Evolutionary conservation across 2,797 vertebrate species (phyloP), one percentile per base, ranked within the genome.

Genomic region (Channallabes apus): DNA sequence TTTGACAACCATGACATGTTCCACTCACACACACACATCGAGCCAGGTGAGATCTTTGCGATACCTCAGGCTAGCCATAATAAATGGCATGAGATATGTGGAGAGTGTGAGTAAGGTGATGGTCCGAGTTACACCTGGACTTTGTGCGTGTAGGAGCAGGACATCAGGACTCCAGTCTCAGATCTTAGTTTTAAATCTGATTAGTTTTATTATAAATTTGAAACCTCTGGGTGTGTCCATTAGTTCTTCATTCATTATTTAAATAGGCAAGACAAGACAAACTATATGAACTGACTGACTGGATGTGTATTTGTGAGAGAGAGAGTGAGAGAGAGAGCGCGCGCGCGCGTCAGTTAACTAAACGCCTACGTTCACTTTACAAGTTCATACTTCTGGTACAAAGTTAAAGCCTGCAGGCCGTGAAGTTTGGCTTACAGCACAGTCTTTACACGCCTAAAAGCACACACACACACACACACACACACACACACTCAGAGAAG

Each of bases 341-440:
- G 67, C 9, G 32, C 20, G 75, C n/a, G 38, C 11, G 29, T 7
- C 62, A 54, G 3, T 54, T 54, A 14, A 62, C 35, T 24, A 17
- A 24, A 80, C 59, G 77, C 35, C 77, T n/a, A 79, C 76, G 14
- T n/a, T 38, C 29, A 24, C 15, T 64, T 41, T 59, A 62, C 76
- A 62, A 80, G 77, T 80, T 65, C 64, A 80, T 3, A 80, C n/a
- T 41, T 46, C n/a, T 65, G 58, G 59, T 6, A 65, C 24, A 67
- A 67, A 80, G n/a, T 80, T 65, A 20, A 27, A 80, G 8, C 41
- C 61, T 51, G 22, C 38, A 64, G 78, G 78, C 78, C 38, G 24
- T 0, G 20, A 41, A 41, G 38, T 41, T 41, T 41, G 38, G 9
- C 32, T 38, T 24, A 24, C 75, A 77, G 0, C 35, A 17, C 58